phyloP scores from a whole-genome alignment of 2,797 vertebrate genomes.

The Pipistrellus pygmaeus region DNA sequence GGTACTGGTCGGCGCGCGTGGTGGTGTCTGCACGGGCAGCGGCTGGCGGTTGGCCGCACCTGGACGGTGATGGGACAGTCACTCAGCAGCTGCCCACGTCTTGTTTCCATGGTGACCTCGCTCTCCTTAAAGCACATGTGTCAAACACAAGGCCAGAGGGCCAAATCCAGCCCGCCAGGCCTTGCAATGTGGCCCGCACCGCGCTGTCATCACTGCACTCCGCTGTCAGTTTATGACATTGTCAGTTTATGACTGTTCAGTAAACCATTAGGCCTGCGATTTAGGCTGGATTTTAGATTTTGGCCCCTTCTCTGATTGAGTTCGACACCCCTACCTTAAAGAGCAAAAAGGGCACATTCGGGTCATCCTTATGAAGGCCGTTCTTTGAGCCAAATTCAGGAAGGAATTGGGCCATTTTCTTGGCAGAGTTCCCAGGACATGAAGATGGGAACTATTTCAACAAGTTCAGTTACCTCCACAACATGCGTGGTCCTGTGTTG shows the following conservation, averaged over 20 bases:
- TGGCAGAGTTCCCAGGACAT: not conserved
- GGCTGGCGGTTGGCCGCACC: not conserved
- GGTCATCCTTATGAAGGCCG: no score
- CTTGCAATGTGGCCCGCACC: no score
- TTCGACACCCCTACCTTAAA: no score
- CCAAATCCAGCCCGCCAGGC: no score
- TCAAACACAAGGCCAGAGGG: no score
- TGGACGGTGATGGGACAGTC: not conserved
- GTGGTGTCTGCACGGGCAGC: not conserved
- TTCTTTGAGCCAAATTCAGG: not conserved
- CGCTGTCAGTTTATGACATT: no score
- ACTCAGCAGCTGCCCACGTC: not conserved
- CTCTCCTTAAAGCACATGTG: not conserved
- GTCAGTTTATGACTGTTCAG: no score
- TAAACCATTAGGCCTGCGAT: no score
- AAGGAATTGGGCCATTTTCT: not conserved
- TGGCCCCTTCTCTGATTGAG: no score
- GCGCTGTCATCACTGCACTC: no score
- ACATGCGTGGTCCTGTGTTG: no score
- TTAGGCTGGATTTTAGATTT: no score
- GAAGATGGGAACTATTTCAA: not conserved
- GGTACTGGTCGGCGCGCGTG: fast-evolving
- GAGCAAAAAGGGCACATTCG: not conserved
- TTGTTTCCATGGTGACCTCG: not conserved
- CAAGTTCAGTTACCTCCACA: not conserved